phyloP scores from a whole-genome alignment of 2,113 vertebrate genomes.

The Mirza zaza region DNA sequence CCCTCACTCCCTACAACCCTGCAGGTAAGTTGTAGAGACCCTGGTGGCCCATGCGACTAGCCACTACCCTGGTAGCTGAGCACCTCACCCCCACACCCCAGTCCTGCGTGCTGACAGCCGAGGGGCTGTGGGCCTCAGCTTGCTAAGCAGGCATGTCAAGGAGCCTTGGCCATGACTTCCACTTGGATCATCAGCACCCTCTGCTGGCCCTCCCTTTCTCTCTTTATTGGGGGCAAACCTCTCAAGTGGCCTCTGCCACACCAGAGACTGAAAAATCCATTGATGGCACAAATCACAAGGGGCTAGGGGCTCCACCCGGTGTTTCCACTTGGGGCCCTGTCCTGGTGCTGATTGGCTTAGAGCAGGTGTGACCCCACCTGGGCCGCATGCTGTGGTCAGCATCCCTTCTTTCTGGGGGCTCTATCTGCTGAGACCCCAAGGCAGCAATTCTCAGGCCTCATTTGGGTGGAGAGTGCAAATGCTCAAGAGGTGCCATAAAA shows the following conservation, averaged over 20 bases:
- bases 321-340: not conserved
- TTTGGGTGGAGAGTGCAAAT: not conserved
- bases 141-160: not conserved
- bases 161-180: not conserved
- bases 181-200: slow-evolving; percentile 12
- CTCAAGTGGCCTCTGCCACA: not conserved
- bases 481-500: not conserved
- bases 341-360: not conserved
- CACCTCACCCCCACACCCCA: too few relatives aligned
- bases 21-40: not conserved
- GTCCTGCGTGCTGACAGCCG: not conserved
- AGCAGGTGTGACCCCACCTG: not conserved
- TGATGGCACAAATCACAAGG: not conserved
- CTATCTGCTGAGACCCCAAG: not conserved
- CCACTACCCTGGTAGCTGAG: not conserved
- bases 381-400: not conserved
- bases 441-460: not conserved
- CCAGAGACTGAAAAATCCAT: not conserved
- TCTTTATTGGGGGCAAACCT: not conserved
- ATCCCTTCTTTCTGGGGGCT: not conserved
- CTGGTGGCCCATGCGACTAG: not conserved
- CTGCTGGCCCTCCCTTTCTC: slow-evolving; percentile 36
- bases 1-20: not conserved
- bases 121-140: not conserved
- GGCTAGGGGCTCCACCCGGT: not conserved